A percentile compares a stretch with the other conserved stretches of the same genome.
Conservation (phyloP, 2,888 invertebrate genomes). For the Coelinius sp. region DNA sequence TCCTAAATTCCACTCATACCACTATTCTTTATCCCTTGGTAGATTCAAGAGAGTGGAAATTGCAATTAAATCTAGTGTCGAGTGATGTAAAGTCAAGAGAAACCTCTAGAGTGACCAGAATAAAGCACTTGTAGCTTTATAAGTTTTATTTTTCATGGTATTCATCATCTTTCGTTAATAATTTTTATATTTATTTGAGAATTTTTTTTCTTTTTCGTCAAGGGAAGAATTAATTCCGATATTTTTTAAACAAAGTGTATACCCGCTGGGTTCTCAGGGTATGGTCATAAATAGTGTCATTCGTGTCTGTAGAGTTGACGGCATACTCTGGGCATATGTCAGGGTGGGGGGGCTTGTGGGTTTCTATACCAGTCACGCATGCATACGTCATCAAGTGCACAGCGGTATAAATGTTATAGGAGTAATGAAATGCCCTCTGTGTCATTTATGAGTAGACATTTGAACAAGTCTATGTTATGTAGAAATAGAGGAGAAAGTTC, state of each 20-base stretch:
- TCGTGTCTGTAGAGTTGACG: slow-evolving; percentile 10
- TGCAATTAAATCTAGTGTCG: slow-evolving; percentile 28
- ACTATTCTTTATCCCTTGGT: background rate
- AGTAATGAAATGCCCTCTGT: slow-evolving; percentile 13
- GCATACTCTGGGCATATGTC: slow-evolving; percentile 13
- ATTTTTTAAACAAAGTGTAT: too few species aligned
- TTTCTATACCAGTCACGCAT: slow-evolving; percentile 16
- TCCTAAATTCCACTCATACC: background rate
- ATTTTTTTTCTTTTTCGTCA: too few species aligned
- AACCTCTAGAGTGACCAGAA: background rate
- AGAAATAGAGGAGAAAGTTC: background rate
- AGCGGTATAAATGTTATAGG: background rate
- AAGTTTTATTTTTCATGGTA: too few species aligned
- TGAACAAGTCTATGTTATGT: slow-evolving; percentile 1
- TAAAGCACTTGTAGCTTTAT: too few species aligned
- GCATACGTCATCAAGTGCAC: slow-evolving; percentile 20
- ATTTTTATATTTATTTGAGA: too few species aligned
- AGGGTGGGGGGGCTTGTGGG: slow-evolving; percentile 11
- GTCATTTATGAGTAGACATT: background rate
- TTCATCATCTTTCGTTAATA: background rate
- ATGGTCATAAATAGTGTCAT: slow-evolving; percentile 5
- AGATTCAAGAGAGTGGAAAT: slow-evolving; percentile 18
- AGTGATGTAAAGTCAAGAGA: slow-evolving; percentile 22
- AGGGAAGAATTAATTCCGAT: background rate
- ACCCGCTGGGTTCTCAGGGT: too few species aligned